Base-by-base conservation (phyloP, 2,113 vertebrate genomes). In the Tringa solitaria region DNA sequence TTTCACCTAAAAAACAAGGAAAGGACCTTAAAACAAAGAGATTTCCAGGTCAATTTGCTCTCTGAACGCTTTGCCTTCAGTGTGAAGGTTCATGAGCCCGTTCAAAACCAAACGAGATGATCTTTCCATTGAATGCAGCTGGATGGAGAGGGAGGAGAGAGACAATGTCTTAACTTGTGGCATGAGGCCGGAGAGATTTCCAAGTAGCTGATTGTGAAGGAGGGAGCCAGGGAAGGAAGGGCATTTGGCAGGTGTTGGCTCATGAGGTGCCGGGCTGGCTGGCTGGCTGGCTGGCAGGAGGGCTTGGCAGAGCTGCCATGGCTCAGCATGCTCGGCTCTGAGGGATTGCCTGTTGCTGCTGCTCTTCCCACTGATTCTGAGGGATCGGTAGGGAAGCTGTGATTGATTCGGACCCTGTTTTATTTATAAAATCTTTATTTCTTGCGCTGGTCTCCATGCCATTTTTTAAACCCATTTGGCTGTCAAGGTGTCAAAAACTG, bases 401-500 rank as follows among this genome's bases (percentile, higher is more conserved):
- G 87, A 93, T 85, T 87, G 87, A 93, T 93, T 92, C 85, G 43
- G 43, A 61, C 26, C 33, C 12, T 3, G 4, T 5, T 92, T 94
- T 90, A 83, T 92, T 95, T 90, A 80, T 51, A 56, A 93, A 77
- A 70, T 90, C 68, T 81, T 78, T 59, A 77, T 93, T 90, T 77
- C 76, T 96, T 35, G 7, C 0, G 1, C 59, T 51, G 33, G 5
- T 56, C n/a, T 70, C 78, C 1, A 0, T 69, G 87, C 68, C 56
- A 48, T 64, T 91, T 90, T 81, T 93, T 72, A 74, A 91, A 50
- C 4, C 4, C 26, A 4, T 88, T 93, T 20, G 1, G 46, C 79
- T 96, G 85, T 96, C 96, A 95, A 92, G 65, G 67, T 94, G 93
- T 96, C 95, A 93, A 80, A 90, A 90, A 20, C 41, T 70, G 63